Percentiles rank a stretch among this genome's conserved stretches.
phyloP scores from a whole-genome alignment of 2,797 vertebrate genomes.

The Coreius guichenoti region DNA sequence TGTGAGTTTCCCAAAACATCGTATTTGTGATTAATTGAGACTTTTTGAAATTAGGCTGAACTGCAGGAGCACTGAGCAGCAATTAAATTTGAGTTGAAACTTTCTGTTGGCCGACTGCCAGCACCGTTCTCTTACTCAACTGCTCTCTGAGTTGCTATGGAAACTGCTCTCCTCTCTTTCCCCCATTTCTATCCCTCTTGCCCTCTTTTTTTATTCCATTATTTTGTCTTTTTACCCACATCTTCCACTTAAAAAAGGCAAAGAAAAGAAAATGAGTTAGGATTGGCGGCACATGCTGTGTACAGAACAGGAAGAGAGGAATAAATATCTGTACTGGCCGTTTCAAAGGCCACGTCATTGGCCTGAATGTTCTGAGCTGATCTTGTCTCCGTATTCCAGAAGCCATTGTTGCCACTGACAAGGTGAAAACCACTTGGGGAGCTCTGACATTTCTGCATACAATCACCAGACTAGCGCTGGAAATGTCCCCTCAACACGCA shows the following conservation, averaged over 20 bases:
- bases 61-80: slow-evolving; percentile 28
- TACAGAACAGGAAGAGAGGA: slow-evolving; percentile 20
- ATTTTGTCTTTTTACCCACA: background rate
- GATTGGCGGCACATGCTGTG: background rate
- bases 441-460: slow-evolving; percentile 61
- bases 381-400: slow-evolving; percentile 25
- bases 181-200: slow-evolving; percentile 39
- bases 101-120: slow-evolving; percentile 50
- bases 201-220: slow-evolving; percentile 26
- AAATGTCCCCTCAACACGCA: slow-evolving; percentile 50
- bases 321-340: slow-evolving; percentile 8
- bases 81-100: slow-evolving; percentile 57
- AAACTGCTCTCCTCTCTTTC: slow-evolving; percentile 63
- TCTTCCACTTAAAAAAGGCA: slow-evolving; percentile 15
- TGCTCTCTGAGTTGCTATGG: slow-evolving; percentile 63
- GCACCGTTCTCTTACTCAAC: slow-evolving; percentile 41
- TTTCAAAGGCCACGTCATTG: slow-evolving; percentile 35
- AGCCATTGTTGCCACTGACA: slow-evolving; percentile 31
- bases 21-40: slow-evolving; percentile 47
- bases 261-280: background rate
- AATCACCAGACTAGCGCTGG: slow-evolving; percentile 42
- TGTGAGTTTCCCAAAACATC: slow-evolving; percentile 49
- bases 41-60: slow-evolving; percentile 44
- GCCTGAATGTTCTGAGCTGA: slow-evolving; percentile 29
- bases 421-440: slow-evolving; percentile 48